These are phyloP conservation scores for Sinocyclocheilus maitianheensis DNA, from an alignment of 2,113 vertebrate genomes.

Conservation along the genomic window DNA sequence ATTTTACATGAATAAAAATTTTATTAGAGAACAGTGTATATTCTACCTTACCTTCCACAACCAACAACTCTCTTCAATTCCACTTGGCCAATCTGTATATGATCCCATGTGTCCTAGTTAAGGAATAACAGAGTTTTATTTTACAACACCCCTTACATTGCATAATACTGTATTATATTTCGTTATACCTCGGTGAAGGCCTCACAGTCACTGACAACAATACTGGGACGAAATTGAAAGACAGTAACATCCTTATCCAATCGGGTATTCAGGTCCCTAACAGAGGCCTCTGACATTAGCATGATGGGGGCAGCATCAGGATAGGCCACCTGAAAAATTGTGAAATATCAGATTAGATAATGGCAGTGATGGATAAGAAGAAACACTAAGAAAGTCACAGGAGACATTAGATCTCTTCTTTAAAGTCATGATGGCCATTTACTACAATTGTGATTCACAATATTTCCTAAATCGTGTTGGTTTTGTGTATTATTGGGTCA, in stretches of 20 bases:
- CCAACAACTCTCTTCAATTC: constrained; percentile 81
- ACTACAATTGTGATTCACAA: too few relatives aligned
- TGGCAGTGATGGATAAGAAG: too few relatives aligned
- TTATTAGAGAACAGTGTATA: neutral
- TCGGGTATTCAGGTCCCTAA: constrained; percentile 81
- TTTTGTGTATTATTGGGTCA: neutral
- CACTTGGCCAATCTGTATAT: constrained; percentile 83
- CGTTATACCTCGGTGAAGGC: constrained; percentile 87
- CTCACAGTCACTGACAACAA: constrained; percentile 81
- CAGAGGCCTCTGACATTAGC: constrained; percentile 87
- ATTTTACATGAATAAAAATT: neutral
- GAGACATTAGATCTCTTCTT: too few relatives aligned
- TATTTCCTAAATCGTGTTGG: neutral
- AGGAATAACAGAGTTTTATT: constrained; percentile 48
- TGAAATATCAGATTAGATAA: neutral
- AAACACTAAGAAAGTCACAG: too few relatives aligned
- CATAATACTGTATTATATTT: neutral
- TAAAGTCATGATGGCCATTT: too few relatives aligned
- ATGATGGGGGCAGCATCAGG: constrained; percentile 81
- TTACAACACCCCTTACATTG: neutral
- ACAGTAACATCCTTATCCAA: constrained; percentile 79
- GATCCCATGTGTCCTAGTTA: constrained; percentile 88
- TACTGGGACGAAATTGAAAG: constrained; percentile 85
- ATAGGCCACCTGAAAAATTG: constrained; percentile 80
- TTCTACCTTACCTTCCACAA: constrained; percentile 84